Evolutionary conservation across 2,113 vertebrate genomes (phyloP).

Genomic region (Pelecanus crispus): DNA sequence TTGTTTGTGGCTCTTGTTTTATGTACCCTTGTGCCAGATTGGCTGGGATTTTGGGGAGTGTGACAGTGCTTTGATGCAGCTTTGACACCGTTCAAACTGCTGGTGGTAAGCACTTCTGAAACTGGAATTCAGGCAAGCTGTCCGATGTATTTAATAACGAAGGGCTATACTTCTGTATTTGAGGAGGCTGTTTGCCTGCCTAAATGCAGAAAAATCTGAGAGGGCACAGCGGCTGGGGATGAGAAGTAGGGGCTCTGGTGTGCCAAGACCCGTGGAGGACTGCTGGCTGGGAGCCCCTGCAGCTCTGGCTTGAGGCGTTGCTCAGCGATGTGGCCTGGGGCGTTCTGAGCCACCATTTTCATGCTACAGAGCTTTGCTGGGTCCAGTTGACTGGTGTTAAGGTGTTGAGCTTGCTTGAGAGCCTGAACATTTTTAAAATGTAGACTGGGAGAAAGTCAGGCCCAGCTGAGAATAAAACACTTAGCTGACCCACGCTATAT

Average conservation of each 20-base stretch:
- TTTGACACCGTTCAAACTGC: background rate
- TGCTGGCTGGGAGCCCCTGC: background rate
- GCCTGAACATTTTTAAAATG: background rate
- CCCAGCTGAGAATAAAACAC: background rate
- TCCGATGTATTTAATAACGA: background rate
- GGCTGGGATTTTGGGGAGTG: background rate
- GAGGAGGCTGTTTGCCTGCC: background rate
- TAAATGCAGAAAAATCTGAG: background rate
- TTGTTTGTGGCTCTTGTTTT: background rate
- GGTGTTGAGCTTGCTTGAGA: background rate
- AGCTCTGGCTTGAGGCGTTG: background rate
- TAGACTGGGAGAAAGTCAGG: background rate
- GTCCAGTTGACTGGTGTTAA: background rate
- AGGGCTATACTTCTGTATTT: background rate
- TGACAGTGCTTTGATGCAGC: background rate
- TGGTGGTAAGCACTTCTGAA: background rate
- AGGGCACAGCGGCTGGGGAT: background rate
- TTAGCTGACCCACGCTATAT: background rate
- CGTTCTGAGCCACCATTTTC: fast-evolving
- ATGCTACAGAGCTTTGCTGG: background rate
- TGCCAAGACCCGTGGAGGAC: background rate
- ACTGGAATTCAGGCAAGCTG: background rate
- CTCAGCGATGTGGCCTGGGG: fast-evolving
- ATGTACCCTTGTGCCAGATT: background rate
- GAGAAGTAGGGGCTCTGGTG: background rate